Percentiles rank a stretch among this genome's conserved stretches.
These are phyloP conservation scores for Hypsibius dujardini DNA, from an alignment of 1,140 invertebrate genomes.

Conservation along the genomic window DNA sequence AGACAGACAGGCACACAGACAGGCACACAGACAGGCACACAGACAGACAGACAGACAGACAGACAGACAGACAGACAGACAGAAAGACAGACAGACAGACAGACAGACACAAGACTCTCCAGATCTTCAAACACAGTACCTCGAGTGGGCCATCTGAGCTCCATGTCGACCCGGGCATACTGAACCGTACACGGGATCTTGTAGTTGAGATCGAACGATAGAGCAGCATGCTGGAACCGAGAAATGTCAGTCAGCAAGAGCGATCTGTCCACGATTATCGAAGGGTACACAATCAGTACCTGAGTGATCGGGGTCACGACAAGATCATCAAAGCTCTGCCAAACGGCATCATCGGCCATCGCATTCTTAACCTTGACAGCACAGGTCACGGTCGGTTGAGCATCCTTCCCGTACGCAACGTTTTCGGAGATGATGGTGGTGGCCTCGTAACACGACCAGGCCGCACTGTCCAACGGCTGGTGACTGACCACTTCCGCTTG, in stretches of 20 bases:
- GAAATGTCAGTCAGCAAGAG: conserved; percentile 20
- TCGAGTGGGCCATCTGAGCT: conserved; percentile 24
- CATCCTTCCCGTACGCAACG: neutral
- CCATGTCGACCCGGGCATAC: conserved; percentile 43
- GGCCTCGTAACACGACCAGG: neutral
- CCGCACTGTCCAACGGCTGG: neutral
- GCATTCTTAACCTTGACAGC: conserved; percentile 4
- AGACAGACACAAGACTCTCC: too few species aligned
- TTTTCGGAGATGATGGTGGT: neutral
- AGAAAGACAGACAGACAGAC: too few species aligned
- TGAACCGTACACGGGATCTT: conserved; percentile 77
- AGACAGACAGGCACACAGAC: too few species aligned
- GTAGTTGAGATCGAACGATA: conserved; percentile 76
- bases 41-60: too few species aligned
- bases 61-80: too few species aligned
- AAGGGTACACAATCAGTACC: conserved; percentile 23
- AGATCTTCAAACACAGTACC: conserved; percentile 22
- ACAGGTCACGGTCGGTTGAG: neutral
- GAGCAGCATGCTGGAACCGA: conserved; percentile 49
- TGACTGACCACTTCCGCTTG: neutral
- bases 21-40: too few species aligned
- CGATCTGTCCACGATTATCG: conserved; percentile 16
- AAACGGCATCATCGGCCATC: conserved; percentile 31
- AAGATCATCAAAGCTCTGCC: conserved; percentile 88
- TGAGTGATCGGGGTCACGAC: conserved; percentile 64